Evolutionary conservation across 2,888 invertebrate species (phyloP).

Genomic region (Linnaemya tessellans): DNA sequence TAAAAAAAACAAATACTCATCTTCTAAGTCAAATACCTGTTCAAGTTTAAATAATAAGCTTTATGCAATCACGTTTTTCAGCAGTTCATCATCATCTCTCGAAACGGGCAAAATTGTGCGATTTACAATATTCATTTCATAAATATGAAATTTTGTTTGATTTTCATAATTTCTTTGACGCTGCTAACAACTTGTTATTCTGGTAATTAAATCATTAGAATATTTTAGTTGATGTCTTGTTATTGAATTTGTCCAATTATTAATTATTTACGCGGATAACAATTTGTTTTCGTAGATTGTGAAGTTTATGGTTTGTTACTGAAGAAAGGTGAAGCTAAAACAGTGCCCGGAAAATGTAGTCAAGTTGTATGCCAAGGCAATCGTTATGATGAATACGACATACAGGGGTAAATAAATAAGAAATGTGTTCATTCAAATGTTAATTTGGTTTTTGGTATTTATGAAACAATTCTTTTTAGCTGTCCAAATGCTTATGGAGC

Average conservation of each 20-base stretch:
- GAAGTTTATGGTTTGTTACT: constrained; percentile 72
- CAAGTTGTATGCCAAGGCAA: constrained; percentile 73
- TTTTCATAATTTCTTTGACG: constrained; percentile 59
- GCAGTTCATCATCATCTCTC: constrained; percentile 54
- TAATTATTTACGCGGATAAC: constrained; percentile 12
- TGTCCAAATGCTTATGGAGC: constrained; percentile 74
- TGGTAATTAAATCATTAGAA: constrained; percentile 56
- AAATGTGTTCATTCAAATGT: not conserved
- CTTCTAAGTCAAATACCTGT: constrained; percentile 54
- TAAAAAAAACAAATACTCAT: no score
- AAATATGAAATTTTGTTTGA: constrained; percentile 54
- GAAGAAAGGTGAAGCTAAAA: constrained; percentile 72
- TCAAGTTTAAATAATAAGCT: constrained; percentile 50
- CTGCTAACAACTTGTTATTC: constrained; percentile 61
- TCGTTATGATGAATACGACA: constrained; percentile 70
- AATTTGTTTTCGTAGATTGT: constrained; percentile 65
- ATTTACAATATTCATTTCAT: constrained; percentile 9
- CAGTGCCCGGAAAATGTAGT: constrained; percentile 74
- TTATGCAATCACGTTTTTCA: constrained; percentile 19
- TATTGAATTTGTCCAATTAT: constrained; percentile 16
- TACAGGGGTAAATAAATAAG: constrained; percentile 68
- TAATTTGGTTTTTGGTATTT: not conserved
- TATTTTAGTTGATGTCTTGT: not conserved
- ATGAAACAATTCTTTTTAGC: constrained; percentile 40
- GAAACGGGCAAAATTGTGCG: constrained; percentile 37